phyloP scores from a whole-genome alignment of 2,113 vertebrate species.

The Micronisus gabar region DNA sequence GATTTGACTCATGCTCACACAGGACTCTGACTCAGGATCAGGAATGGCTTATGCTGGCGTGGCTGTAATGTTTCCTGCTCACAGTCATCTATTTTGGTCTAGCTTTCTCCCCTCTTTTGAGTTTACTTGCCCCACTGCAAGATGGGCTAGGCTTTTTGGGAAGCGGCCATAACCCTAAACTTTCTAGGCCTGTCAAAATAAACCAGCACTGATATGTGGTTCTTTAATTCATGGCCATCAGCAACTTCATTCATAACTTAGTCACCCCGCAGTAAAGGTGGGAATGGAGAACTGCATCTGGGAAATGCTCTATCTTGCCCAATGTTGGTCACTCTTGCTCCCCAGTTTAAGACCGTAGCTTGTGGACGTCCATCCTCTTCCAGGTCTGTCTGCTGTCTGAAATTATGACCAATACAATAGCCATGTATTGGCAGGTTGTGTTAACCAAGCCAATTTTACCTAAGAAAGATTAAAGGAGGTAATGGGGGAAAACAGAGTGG shows the following conservation, averaged over 20 bases:
- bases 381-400: neutral
- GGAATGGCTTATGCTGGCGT: neutral
- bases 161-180: neutral
- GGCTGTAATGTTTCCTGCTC: neutral
- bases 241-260: neutral
- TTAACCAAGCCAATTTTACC: neutral
- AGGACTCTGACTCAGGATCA: slow-evolving; percentile 14
- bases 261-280: neutral
- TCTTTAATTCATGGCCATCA: neutral
- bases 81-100: neutral
- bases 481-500: neutral
- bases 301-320: neutral
- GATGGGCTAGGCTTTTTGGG: neutral
- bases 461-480: neutral
- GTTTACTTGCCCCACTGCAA: neutral
- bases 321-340: neutral
- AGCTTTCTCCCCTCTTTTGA: neutral
- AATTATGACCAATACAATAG: neutral
- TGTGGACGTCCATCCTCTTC: neutral
- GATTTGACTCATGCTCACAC: slow-evolving; percentile 29
- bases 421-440: neutral
- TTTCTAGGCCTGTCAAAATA: neutral
- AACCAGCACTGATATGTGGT: neutral
- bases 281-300: neutral
- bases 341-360: neutral